Evolutionary conservation across 1,140 invertebrate genomes (phyloP).

Genomic region (Radopholus similis): DNA sequence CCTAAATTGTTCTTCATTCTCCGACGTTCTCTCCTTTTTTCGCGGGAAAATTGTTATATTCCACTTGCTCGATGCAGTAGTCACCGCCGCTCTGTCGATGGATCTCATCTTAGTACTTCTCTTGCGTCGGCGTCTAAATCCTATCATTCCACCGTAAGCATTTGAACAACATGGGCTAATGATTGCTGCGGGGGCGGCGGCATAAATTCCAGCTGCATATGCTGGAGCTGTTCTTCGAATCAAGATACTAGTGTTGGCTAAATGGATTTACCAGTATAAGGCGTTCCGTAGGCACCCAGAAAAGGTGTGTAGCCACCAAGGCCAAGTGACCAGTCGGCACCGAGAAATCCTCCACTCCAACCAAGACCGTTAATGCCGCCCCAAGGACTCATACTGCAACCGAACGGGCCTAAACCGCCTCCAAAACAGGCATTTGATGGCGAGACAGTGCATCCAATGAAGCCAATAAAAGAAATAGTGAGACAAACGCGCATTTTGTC

Average conservation of each 20-base stretch:
- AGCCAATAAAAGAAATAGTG: background rate
- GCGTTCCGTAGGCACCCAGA: background rate
- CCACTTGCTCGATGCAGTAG: no score
- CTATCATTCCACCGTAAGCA: background rate
- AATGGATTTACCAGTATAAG: background rate
- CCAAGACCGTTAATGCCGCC: background rate
- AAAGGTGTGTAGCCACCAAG: background rate
- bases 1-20: no score
- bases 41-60: no score
- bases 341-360: background rate
- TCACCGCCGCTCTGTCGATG: no score
- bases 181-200: conserved; percentile 31
- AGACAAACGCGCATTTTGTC: background rate
- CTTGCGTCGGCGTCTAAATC: background rate
- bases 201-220: background rate
- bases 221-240: background rate
- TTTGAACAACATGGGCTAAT: conserved; percentile 17
- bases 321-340: background rate
- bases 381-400: background rate
- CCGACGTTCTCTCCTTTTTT: no score
- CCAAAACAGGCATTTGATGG: background rate
- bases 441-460: no score
- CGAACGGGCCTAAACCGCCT: background rate
- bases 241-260: background rate
- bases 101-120: no score